Base-by-base conservation (phyloP, 2,113 vertebrate genomes). In the Clarias magur region DNA sequence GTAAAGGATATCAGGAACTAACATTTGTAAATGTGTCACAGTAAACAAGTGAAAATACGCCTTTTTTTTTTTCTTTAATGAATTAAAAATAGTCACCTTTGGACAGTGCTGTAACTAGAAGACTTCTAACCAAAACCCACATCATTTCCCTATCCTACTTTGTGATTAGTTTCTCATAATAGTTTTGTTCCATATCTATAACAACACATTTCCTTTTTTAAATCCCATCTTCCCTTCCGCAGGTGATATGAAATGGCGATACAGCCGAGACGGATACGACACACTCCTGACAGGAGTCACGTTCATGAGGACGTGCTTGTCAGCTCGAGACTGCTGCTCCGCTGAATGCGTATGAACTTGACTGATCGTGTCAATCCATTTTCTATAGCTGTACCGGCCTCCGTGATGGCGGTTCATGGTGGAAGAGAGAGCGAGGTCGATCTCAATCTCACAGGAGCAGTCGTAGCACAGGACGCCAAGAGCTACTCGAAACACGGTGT, bases 371-470 rank as follows among this genome's bases (percentile, higher is more conserved):
- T 88, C 67, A 90, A 90, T 92, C 86, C 82, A 87, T 90, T 90
- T 89, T 89, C 83, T 86, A 90, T 83, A 60, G 87, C 88, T 79
- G 88, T 89, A 90, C 89, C 90, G 88, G 56, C 85, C 84, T 84
- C 73, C 73, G 82, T 15, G 84, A 86, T 87, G 86, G 73, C 2
- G 38, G 88, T 86, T 89, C 87, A 82, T 76, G 67, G 82, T 85
- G 67, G 82, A 83, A 72, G 80, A 89, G 72, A 87, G 78, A 85
- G 80, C 84, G 67, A 85, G 82, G 86, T 88, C 87, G 86, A 86
- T 86, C 87, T 88, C 87, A 88, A 86, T 86, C 87, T 86, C 76
- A 70, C 78, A 80, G 25, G 56, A 83, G 88, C 83, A 79, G 48
- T 73, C 23, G 76, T 83, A 80, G 76, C 87, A 85, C 60, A 62